Evolutionary conservation across 2,113 vertebrate genomes (phyloP), one percentile per base, ranked within the genome.

Genomic region (Scomber japonicus): DNA sequence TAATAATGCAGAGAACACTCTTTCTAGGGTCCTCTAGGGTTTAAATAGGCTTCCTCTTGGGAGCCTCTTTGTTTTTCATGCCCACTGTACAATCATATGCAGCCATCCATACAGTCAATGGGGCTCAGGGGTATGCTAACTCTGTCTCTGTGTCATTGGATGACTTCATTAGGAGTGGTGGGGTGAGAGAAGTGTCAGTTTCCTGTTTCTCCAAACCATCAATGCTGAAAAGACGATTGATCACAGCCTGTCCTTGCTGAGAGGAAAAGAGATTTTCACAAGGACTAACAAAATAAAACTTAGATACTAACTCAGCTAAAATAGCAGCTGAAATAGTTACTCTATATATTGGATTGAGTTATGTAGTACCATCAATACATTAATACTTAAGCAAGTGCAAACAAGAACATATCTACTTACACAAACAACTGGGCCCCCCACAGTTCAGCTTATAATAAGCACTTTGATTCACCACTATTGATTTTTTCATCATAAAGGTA

Each of bases 141-240:
- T 49, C 54, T 45, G 61, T 53, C 60, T 71, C 50, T 83, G 71
- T 86, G 82, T 71, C 67, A 61, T 9, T 75, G 59, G 65, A 88
- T 72, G 78, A 75, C 88, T 89, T 87, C 78, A 84, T 81, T 75
- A 82, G 45, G 24, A 78, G 45, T 44, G 19, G 48, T 57, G 15
- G 74, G 70, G 56, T 67, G 80, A 77, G 35, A 60, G 67, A 62
- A 76, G 54, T 11, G 54, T 83, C 70, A 75, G 53, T 73, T 82
- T 87, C 56, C 72, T 49, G 71, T 51, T 71, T 62, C 45, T 73
- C 48, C 71, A 60, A 65, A 35, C 17, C 53, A 61, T 50, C 19
- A 56, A 48, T 60, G 3, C 0, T 11, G 59, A 40, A 85, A 82
- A 85, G 71, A 11, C 49, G 35, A 12, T 11, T 44, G 27, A 84